Evolutionary conservation across 2,797 vertebrate species (phyloP).

Genomic region (Poeciliopsis infans): DNA sequence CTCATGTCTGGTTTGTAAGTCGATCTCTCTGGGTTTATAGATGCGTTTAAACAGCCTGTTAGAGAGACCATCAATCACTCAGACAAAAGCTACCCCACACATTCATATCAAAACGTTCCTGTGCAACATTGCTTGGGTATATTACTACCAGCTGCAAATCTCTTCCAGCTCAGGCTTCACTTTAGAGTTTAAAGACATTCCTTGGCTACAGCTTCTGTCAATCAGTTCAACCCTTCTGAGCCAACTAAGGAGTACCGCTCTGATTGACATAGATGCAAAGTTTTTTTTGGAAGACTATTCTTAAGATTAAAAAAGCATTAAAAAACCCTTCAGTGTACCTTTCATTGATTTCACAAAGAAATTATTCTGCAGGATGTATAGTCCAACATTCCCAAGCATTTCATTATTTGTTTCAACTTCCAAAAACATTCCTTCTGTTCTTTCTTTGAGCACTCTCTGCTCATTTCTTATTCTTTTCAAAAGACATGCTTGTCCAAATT

Average conservation of each 20-base stretch:
- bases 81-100: constrained; percentile 27
- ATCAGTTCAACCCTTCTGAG: constrained; percentile 38
- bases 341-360: constrained; percentile 53
- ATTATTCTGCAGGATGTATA: constrained; percentile 8
- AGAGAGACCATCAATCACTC: constrained; percentile 35
- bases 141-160: constrained; percentile 35
- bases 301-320: constrained; percentile 21
- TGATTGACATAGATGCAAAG: constrained; percentile 52
- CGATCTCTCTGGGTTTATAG: constrained; percentile 20
- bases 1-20: constrained; percentile 41
- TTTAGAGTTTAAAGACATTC: constrained; percentile 59
- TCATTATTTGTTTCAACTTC: constrained; percentile 6
- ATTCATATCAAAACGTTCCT: constrained; percentile 67
- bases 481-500: constrained; percentile 41
- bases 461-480: constrained; percentile 30
- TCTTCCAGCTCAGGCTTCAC: constrained; percentile 39
- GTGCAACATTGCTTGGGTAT: constrained; percentile 66
- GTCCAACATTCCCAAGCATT: constrained; percentile 10
- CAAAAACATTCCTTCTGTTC: not conserved
- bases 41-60: not conserved
- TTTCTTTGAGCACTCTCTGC: constrained; percentile 18
- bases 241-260: constrained; percentile 47
- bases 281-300: constrained; percentile 67
- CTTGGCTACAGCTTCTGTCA: constrained; percentile 47
- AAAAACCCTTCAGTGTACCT: constrained; percentile 41